Evolutionary conservation across 2,113 vertebrate species (phyloP).

Genomic region (Chaenogobius annularis): DNA sequence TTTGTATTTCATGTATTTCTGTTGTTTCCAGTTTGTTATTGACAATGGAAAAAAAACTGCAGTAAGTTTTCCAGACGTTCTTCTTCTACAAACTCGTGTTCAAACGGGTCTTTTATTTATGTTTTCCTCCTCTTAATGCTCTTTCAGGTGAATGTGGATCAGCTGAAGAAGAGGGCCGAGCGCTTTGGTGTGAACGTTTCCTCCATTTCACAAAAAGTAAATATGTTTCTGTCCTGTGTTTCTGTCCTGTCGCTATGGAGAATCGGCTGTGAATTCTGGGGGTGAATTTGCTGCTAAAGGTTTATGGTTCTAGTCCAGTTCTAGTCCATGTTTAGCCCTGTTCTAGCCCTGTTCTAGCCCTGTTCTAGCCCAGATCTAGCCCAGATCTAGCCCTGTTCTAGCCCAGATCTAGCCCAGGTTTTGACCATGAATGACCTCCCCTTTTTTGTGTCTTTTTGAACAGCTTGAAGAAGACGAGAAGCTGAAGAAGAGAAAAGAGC

Average conservation of each 20-base stretch:
- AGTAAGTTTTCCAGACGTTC: conserved; percentile 50
- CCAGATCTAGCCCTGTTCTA: no score
- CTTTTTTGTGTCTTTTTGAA: not conserved
- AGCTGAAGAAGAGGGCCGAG: conserved; percentile 90
- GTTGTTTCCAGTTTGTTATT: conserved; percentile 44
- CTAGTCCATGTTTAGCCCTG: no score
- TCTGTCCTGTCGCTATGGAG: no score
- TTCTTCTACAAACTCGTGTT: not conserved
- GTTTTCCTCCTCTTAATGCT: not conserved
- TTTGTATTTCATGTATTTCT: no score
- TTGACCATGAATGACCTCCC: not conserved
- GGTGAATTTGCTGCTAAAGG: no score
- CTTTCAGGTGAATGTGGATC: conserved; percentile 84
- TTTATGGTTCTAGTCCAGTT: no score
- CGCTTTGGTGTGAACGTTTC: conserved; percentile 92
- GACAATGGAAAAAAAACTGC: conserved; percentile 64
- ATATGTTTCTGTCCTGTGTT: not conserved
- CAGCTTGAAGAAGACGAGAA: conserved; percentile 92
- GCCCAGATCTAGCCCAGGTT: no score
- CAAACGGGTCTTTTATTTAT: not conserved
- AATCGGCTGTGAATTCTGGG: no score
- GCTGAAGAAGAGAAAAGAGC: conserved; percentile 91
- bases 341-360: no score
- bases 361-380: no score
- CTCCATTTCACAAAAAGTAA: conserved; percentile 88